Evolutionary conservation across 1,140 invertebrate genomes (phyloP), one percentile per base, ranked within the genome.

Genomic region (Arctopsyche grandis): DNA sequence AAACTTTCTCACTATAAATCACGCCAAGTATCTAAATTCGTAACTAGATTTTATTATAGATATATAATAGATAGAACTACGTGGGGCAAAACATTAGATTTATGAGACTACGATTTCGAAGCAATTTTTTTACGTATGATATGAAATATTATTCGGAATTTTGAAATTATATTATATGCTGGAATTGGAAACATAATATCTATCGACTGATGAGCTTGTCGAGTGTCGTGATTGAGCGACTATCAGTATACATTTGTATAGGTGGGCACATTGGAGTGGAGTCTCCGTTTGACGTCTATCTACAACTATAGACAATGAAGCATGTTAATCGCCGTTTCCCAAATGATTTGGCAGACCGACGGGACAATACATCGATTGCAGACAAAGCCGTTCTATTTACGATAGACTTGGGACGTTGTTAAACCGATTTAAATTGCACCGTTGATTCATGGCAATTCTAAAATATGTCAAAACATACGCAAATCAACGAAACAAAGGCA

Each of bases 281-380:
- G 48, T 52, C 12, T 66, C 63, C 63, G 22, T 22, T 66, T 22
- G 63, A 24, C 3, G 63, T 12, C 0, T 9, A 26, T 66, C 9
- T 10, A 19, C 3, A 26, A 26, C n/a, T 5, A 9, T 24, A n/a
- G 12, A 66, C 63, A 26, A 26, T 26, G 63, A 26, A 10, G 9
- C 63, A 26, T 26, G 63, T 26, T 66, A 66, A 66, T 66, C 63
- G 63, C 9, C 24, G 63, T 66, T 26, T 66, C 63, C 63, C 63
- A 26, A 66, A 66, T 22, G 16, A 60, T 60, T 22, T 29, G 24
- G 14, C n/a, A n/a, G n/a, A n/a, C 21, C 22, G 48, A 52, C 10
- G 16, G 16, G 16, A 52, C 48, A 52, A 52, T 52, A 52, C 48
- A 16, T 52, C 48, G 48, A 52, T 52, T 52, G 16, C 48, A 12